Percentiles rank a stretch among this genome's conserved stretches.
phyloP scores from a whole-genome alignment of 2,888 invertebrate genomes.

The Ophion ventricosus region DNA sequence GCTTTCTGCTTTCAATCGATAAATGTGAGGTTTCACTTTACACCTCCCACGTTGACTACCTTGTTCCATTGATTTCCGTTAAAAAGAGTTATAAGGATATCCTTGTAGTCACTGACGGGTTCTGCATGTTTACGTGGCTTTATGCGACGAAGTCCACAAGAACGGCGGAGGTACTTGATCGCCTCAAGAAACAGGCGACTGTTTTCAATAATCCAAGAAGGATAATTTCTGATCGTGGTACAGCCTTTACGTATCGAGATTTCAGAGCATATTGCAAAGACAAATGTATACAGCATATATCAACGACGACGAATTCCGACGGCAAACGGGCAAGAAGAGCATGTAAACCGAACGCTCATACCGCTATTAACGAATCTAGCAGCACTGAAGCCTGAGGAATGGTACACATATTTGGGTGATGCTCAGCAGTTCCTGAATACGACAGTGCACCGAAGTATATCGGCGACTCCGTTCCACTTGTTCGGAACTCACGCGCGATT shows the following conservation, averaged over 20 bases:
- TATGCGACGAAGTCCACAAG: constrained; percentile 61
- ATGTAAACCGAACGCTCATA: constrained; percentile 74
- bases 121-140: constrained; percentile 62
- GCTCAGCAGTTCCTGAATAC: constrained; percentile 50
- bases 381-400: constrained; percentile 63
- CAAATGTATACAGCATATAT: constrained; percentile 57
- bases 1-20: constrained; percentile 53
- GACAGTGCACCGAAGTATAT: constrained; percentile 33
- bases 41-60: constrained; percentile 61
- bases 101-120: constrained; percentile 56
- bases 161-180: constrained; percentile 49
- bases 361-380: constrained; percentile 76
- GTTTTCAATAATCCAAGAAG: constrained; percentile 61
- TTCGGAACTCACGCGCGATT: constrained; percentile 44
- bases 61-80: constrained; percentile 54
- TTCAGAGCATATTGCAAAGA: constrained; percentile 56
- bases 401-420: constrained; percentile 35
- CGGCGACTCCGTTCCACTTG: constrained; percentile 45
- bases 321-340: constrained; percentile 78
- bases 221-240: constrained; percentile 54
- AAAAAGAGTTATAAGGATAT: constrained; percentile 55
- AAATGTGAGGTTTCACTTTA: constrained; percentile 61
- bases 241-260: constrained; percentile 54
- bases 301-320: constrained; percentile 76
- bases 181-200: constrained; percentile 46